phyloP scores from a whole-genome alignment of 2,113 vertebrate genomes.

The Sphyrna mokarran region DNA sequence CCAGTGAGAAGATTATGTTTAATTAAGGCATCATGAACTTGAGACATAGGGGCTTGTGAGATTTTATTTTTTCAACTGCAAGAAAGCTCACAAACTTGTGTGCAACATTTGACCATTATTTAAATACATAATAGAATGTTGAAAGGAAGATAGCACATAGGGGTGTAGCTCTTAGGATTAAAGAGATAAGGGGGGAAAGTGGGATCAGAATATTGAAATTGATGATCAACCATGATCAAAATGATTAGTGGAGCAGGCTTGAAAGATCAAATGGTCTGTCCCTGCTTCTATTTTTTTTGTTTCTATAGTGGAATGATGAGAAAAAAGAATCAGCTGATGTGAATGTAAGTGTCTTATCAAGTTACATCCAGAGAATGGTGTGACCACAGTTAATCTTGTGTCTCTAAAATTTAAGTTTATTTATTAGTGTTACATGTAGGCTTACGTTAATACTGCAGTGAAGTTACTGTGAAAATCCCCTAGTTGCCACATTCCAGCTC shows the following conservation, averaged over 20 bases:
- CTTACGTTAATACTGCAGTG: no score
- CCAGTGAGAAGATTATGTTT: not conserved
- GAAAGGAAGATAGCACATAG: not conserved
- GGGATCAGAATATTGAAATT: no score
- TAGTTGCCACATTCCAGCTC: no score
- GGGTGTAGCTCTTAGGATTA: no score
- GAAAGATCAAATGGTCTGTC: no score
- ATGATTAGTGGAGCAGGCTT: no score
- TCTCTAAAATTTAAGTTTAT: not conserved
- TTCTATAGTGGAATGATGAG: not conserved
- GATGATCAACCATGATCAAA: no score
- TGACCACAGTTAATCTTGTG: not conserved
- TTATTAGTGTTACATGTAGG: no score
- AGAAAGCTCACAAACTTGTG: not conserved
- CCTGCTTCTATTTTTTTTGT: no score
- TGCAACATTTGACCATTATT: not conserved
- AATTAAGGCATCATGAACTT: not conserved
- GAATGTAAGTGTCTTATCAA: not conserved
- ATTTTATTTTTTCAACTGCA: not conserved
- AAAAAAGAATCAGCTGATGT: not conserved
- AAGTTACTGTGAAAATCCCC: no score
- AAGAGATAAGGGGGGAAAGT: no score
- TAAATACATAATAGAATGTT: not conserved
- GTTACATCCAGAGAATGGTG: not conserved
- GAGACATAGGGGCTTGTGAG: not conserved